Base-by-base conservation (phyloP, 2,888 invertebrate genomes). In the Polyommatus iphigenia region DNA sequence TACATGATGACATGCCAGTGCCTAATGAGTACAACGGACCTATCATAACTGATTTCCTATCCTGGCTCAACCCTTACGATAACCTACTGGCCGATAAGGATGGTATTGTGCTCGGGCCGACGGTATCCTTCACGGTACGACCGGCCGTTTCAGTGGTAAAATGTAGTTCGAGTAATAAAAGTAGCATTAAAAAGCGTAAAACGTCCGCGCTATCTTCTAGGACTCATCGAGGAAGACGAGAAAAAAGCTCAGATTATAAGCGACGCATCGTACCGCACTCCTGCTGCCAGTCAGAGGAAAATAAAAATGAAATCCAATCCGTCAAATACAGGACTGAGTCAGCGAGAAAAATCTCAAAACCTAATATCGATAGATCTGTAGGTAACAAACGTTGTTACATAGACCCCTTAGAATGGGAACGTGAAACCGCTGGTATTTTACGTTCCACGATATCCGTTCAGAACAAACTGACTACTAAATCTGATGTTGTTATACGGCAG, bases 1-100 rank as follows among this genome's bases (percentile, higher is more conserved):
- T 81, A 71, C 87, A 89, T 15, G 79, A 84, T 77, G 91, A 91
- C 76, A 88, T 88, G 79, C 87, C 91, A 0, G 85, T 92, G 20
- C 91, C 92, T n/a, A 82, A 93, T 15, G 92, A 92, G 83, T 96
- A 96, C 82, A 94, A 90, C 67, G 96, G 96, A 18, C 96, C 96
- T 0, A 95, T 96, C 18, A 96, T 96, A 81, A 95, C 96, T 50
- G 96, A 96, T 83, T 92, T 96, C 79, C 95, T 96, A 76, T 95
- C 96, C 54, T 96, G 96, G 92, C 85, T 96, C 54, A 95, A 96
- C 83, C 95, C 95, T 20, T 94, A 90, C 79, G 93, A 92, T 79
- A 85, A 87, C 15, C 81, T 90, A 73, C 91, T 89, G 73, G 90
- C 87, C 62, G 89, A 91, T 80, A 92, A 89, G 82, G 90, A 92